Percentiles rank a stretch among this genome's conserved stretches.
phyloP scores from a whole-genome alignment of 2,797 vertebrate genomes.

The Chelonia mydas region DNA sequence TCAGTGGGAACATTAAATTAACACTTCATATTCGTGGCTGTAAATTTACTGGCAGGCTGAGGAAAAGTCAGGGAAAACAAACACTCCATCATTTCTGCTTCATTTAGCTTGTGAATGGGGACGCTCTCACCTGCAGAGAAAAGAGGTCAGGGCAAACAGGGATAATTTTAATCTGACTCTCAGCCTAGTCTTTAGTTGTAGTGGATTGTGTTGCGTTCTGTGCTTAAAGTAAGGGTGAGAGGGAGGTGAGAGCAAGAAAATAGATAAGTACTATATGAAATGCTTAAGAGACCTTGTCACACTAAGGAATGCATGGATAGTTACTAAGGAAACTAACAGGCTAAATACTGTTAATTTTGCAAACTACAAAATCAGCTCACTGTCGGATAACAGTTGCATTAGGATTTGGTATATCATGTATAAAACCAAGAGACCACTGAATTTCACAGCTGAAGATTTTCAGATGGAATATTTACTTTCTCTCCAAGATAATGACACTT shows the following conservation, averaged over 20 bases:
- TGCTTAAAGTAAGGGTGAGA: constrained; percentile 78
- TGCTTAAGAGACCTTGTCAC: constrained; percentile 52
- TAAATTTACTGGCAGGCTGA: constrained; percentile 86
- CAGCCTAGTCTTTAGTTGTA: constrained; percentile 77
- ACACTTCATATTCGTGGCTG: constrained; percentile 86
- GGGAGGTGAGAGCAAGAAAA: constrained; percentile 78
- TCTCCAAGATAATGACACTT: not conserved
- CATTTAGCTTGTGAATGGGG: constrained; percentile 86
- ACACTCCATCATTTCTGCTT: constrained; percentile 92
- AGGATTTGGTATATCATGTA: not conserved
- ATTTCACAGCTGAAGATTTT: not conserved
- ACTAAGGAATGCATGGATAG: constrained; percentile 20
- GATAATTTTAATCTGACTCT: constrained; percentile 84
- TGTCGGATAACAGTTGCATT: not conserved
- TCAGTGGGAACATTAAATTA: constrained; percentile 92
- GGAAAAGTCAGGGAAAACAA: constrained; percentile 91
- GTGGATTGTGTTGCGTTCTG: constrained; percentile 79
- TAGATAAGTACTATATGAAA: constrained; percentile 66
- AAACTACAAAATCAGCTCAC: not conserved
- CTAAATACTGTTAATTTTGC: constrained; percentile 68
- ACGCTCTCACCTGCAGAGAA: constrained; percentile 88
- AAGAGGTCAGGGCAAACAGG: constrained; percentile 77
- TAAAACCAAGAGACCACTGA: not conserved
- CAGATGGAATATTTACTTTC: not conserved
- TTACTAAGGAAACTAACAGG: constrained; percentile 48